Base-by-base conservation (phyloP, 2,113 vertebrate genomes). In the Lynx canadensis region DNA sequence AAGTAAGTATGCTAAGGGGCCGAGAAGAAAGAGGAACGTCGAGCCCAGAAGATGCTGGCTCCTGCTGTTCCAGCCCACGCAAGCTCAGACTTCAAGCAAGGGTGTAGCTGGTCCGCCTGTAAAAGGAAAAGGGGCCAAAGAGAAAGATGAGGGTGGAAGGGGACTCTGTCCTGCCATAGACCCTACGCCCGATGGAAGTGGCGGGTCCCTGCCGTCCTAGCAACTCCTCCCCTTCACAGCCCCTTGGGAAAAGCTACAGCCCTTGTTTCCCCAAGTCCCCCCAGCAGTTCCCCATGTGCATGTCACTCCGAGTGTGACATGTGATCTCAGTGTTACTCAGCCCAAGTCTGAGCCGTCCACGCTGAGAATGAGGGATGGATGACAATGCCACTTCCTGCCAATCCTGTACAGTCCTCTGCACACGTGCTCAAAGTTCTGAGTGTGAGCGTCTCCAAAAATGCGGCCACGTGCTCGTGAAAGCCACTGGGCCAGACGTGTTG, bases 61-160 rank as follows among this genome's bases (percentile, higher is more conserved):
- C 18, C 68, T 15, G 60, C 57, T 5, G 3, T 33, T 60, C 36
- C 0, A 0, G 52, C 21, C 94, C 89, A 45, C 45, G 45, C 86
- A 36, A 12, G 27, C n/a, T 66, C 12, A 15, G 23, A 16, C 38
- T 69, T 95, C 52, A 98, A 16, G 91, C 69, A 0, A 98, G 88
- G 93, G 95, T 98, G 88, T 97, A 97, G 88, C 97, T 98, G 85
- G 97, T 95, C 66, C 95, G 96, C 96, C 98, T 98, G 71, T 5
- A 1, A 74, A 86, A 86, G 36, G n/a, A n/a, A 52, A 83, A 50
- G 82, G 92, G 81, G 33, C 33, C 69, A 45, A 66, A 60, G 48
- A n/a, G 80, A 19, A 68, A 52, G 86, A 23, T 27, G 48, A 50
- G 5, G 14, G 7, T 63, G 31, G 66, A 16, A 4, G 14, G 68